phyloP scores from a whole-genome alignment of 2,797 vertebrate genomes.

The Fistularia tabacaria region DNA sequence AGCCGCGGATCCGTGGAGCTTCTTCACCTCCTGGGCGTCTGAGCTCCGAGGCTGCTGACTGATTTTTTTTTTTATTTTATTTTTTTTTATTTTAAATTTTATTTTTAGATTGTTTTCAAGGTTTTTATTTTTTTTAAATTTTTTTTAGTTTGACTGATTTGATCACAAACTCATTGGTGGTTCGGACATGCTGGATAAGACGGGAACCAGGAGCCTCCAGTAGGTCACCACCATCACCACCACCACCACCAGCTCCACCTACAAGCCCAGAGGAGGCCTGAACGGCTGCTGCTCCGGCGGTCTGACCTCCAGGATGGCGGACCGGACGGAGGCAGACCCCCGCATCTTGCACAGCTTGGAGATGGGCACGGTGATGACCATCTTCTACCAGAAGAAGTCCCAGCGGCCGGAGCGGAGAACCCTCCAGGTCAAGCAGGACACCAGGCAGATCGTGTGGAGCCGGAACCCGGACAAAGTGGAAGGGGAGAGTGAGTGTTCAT shows the following conservation, averaged over 20 bases:
- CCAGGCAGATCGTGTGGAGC: slow-evolving; percentile 79
- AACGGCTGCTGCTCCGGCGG: slow-evolving; percentile 70
- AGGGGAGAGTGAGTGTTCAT: slow-evolving; percentile 77
- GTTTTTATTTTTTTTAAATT: too few relatives aligned
- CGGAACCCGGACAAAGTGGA: slow-evolving; percentile 80
- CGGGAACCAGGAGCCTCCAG: neutral
- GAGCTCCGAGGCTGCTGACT: too few relatives aligned
- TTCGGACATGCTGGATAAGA: slow-evolving; percentile 23
- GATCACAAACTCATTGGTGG: neutral
- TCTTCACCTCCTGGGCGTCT: too few relatives aligned
- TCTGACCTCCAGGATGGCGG: slow-evolving; percentile 61
- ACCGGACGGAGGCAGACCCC: slow-evolving; percentile 70
- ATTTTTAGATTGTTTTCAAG: too few relatives aligned
- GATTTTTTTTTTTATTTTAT: too few relatives aligned
- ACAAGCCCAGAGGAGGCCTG: slow-evolving; percentile 61
- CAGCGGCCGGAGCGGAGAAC: slow-evolving; percentile 83
- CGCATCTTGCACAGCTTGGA: slow-evolving; percentile 78
- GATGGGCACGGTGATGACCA: slow-evolving; percentile 80
- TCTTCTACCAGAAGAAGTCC: slow-evolving; percentile 87
- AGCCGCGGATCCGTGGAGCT: slow-evolving; percentile 42
- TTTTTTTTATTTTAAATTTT: too few relatives aligned
- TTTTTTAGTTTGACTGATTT: too few relatives aligned
- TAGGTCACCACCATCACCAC: neutral
- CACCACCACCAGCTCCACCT: too few relatives aligned
- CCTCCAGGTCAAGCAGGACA: slow-evolving; percentile 79